Conservation (phyloP, 2,113 vertebrate genomes). For the Halcyon senegalensis region DNA sequence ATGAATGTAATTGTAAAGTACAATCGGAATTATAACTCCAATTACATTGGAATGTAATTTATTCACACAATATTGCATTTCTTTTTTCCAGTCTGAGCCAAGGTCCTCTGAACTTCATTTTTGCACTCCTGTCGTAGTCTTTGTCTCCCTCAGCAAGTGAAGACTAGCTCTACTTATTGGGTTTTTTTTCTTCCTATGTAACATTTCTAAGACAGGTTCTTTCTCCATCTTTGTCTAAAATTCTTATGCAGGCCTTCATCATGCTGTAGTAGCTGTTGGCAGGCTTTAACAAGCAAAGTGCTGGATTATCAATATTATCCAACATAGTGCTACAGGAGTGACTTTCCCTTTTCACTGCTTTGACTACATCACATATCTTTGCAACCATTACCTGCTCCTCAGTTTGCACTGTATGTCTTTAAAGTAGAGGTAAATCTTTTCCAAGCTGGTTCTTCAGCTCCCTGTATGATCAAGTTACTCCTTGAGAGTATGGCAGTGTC, state of each 20-base stretch:
- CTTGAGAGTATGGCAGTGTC: background rate
- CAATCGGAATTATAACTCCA: background rate
- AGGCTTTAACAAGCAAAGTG: background rate
- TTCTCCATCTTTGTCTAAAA: background rate
- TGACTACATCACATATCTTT: background rate
- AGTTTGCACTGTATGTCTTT: background rate
- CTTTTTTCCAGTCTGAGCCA: background rate
- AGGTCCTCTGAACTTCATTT: background rate
- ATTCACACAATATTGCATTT: background rate
- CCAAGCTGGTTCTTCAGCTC: background rate
- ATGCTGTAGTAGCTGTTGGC: background rate
- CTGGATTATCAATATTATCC: background rate
- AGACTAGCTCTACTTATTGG: background rate
- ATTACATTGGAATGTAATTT: conserved; percentile 18
- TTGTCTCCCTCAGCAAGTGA: background rate
- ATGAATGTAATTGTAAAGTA: background rate
- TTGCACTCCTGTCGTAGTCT: background rate
- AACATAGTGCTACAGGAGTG: background rate
- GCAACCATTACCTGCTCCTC: background rate
- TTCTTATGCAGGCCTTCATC: background rate
- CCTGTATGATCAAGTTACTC: background rate
- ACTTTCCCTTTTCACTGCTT: background rate
- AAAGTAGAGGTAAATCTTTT: background rate
- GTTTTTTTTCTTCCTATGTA: background rate
- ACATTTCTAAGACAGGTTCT: background rate